Base-by-base conservation (phyloP, 1,140 invertebrate species). In the Zaprionus davidi region DNA sequence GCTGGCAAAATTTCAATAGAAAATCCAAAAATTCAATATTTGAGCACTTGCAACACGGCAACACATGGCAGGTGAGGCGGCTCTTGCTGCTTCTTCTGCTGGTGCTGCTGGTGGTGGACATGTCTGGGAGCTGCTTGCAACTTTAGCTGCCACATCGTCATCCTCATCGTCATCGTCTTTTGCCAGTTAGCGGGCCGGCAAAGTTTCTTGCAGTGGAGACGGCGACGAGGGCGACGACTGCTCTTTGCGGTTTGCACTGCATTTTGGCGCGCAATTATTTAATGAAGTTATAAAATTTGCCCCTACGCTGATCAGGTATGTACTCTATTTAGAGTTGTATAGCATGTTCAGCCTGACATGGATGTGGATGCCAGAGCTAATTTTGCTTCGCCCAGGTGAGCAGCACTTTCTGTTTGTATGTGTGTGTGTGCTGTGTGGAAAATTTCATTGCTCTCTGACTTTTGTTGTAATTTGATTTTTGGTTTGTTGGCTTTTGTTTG, bases 401-500 rank as follows among this genome's bases (percentile, higher is more conserved):
- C 34, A 31, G 7, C 6, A 7, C 24, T 26, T 55, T 31, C 11
- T 22, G 20, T 64, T 11, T 31, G 46, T 78, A 49, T 78, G 24
- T 57, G 38, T 57, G 71, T 44, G 60, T 58, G 79, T 53, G 55
- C 31, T 56, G 64, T 66, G 79, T 70, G 76, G 71, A 63, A 83
- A 83, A 83, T 87, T 80, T 86, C 85, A 81, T 87, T 81, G 79
- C 67, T 64, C 12, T 55, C 57, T 65, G 81, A 88, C 64, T 90
- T 90, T 90, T 90, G 85, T 90, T 90, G 86, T 90, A 90, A 90
- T 90, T 90, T 90, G 85, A 90, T 90, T 90, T 90, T 90, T 90
- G 85, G 81, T 79, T 85, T 90, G 85, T 85, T 85, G 82, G 81
- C 85, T 90, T 90, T 90, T 90, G 85, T 90, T 90, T 88, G 85